Percentiles rank a stretch among this genome's conserved stretches.
Evolutionary conservation across 2,113 vertebrate genomes (phyloP).

Genomic region (Corythoichthys haematopterus): DNA sequence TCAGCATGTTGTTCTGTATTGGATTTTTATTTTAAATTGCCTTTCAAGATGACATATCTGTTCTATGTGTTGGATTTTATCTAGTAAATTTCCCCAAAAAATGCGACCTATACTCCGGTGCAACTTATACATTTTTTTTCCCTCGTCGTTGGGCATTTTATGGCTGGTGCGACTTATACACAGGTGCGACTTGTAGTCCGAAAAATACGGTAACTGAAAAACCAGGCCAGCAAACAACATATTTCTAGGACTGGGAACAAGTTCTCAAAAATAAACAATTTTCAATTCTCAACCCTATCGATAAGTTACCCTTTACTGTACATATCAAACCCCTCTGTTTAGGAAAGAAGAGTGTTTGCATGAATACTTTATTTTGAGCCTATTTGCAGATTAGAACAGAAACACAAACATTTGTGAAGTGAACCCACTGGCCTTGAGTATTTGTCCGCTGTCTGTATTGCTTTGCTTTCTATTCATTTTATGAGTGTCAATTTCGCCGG

Average conservation of each 20-base stretch:
- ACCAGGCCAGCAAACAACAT: too few species aligned
- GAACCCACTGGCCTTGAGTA: background rate
- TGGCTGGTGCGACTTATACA: too few species aligned
- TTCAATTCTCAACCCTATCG: background rate
- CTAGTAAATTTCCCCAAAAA: too few species aligned
- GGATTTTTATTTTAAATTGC: too few species aligned
- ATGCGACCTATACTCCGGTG: too few species aligned
- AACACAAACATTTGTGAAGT: background rate
- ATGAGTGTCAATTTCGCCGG: conserved; percentile 11
- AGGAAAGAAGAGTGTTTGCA: background rate
- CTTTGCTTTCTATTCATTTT: conserved; percentile 30
- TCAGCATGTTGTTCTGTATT: too few species aligned
- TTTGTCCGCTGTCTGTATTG: background rate
- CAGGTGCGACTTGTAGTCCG: too few species aligned
- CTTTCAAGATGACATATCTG: too few species aligned
- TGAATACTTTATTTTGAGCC: background rate
- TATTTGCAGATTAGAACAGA: background rate
- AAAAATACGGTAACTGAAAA: too few species aligned
- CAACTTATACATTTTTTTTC: too few species aligned
- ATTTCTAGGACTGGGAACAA: background rate
- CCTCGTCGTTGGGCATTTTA: too few species aligned
- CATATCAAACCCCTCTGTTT: background rate
- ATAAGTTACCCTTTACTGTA: background rate
- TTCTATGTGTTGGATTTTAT: too few species aligned
- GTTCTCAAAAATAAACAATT: background rate